Conservation (phyloP, 2,113 vertebrate genomes). For the Steatornis caripensis region DNA sequence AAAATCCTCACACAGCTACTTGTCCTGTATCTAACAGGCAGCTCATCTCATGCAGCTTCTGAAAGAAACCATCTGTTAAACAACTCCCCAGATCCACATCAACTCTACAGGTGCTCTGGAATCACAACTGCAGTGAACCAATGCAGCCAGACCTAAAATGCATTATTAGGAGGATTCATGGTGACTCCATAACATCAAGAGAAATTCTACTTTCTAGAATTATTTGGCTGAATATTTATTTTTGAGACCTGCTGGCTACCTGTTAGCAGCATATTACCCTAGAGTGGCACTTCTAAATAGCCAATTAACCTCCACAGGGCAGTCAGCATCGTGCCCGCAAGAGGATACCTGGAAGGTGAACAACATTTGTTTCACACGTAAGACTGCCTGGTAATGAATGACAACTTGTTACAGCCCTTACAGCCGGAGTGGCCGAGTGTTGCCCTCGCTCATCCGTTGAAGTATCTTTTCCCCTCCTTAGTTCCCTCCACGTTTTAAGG, state of each 20-base stretch:
- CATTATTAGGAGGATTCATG: neutral
- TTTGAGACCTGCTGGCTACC: neutral
- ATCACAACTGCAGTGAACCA: neutral
- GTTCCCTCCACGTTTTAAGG: neutral
- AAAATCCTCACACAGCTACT: neutral
- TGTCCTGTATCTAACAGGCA: neutral
- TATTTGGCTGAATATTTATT: neutral
- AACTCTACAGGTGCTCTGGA: slow-evolving; percentile 20
- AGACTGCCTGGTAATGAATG: neutral
- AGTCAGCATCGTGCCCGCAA: neutral
- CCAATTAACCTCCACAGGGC: neutral
- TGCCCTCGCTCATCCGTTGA: neutral
- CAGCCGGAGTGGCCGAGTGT: neutral
- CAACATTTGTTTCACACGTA: neutral
- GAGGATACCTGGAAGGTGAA: slow-evolving; percentile 16
- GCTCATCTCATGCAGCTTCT: neutral
- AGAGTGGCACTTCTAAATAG: neutral
- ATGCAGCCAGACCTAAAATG: neutral
- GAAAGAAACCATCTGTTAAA: slow-evolving; percentile 49
- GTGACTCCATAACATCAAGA: neutral
- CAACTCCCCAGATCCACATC: slow-evolving; percentile 23
- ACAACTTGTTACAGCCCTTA: neutral
- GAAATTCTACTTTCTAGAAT: neutral
- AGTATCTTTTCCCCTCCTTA: neutral
- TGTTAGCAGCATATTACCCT: neutral